phyloP scores from a whole-genome alignment of 2,113 vertebrate species.

The Malurus elegans region DNA sequence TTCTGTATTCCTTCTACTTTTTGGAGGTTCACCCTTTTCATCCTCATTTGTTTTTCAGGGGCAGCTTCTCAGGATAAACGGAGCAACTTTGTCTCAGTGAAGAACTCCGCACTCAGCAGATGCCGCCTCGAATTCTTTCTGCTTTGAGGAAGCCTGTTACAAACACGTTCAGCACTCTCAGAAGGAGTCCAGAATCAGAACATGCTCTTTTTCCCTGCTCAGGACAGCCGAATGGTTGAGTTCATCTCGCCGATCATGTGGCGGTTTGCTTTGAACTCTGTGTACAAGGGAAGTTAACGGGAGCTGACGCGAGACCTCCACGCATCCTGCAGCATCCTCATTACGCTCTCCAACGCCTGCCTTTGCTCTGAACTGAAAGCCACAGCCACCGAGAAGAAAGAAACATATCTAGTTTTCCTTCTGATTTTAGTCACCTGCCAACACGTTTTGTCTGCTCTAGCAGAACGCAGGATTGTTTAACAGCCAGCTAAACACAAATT shows the following conservation, averaged over 20 bases:
- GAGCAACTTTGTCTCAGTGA: not conserved
- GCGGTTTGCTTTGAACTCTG: not conserved
- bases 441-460: not conserved
- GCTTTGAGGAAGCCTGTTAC: not conserved
- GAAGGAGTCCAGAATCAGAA: not conserved
- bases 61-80: not conserved
- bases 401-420: not conserved
- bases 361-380: not conserved
- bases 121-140: accelerated
- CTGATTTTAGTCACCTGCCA: slow-evolving; percentile 19
- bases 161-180: not conserved
- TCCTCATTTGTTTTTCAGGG: not conserved
- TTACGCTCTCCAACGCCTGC: not conserved
- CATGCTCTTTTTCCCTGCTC: not conserved
- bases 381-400: not conserved
- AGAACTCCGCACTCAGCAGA: not conserved
- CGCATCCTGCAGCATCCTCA: not conserved
- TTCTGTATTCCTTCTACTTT: not conserved
- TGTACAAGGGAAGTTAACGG: not conserved
- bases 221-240: not conserved
- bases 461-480: not conserved
- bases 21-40: not conserved
- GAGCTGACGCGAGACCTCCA: not conserved
- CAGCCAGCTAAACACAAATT: not conserved
- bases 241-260: not conserved